phyloP scores from a whole-genome alignment of 2,888 invertebrate genomes.

The Oligia fasciuncula region DNA sequence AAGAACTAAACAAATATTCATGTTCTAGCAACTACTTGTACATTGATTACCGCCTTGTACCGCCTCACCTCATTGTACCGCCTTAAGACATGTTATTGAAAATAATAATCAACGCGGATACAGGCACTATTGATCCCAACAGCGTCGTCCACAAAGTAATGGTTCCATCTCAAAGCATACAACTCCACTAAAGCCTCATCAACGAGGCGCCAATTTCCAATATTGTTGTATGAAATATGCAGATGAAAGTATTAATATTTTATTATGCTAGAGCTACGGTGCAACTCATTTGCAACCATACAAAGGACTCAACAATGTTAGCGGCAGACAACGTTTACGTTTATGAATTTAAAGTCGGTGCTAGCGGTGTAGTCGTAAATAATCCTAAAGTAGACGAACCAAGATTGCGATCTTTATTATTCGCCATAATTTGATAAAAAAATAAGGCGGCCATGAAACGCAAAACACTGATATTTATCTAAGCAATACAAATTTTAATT shows the following conservation, averaged over 20 bases:
- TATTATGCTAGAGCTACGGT: slow-evolving; percentile 50
- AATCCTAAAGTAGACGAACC: slow-evolving; percentile 57
- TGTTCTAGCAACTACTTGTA: not conserved
- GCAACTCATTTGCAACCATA: slow-evolving; percentile 63
- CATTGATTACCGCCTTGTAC: not conserved
- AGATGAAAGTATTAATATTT: slow-evolving; percentile 61
- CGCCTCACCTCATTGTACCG: too few species aligned
- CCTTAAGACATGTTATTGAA: not conserved
- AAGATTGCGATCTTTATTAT: slow-evolving; percentile 59
- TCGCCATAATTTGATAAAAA: slow-evolving; percentile 54
- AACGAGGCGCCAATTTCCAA: slow-evolving; percentile 60
- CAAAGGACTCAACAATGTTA: slow-evolving; percentile 62
- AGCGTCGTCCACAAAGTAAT: slow-evolving; percentile 30
- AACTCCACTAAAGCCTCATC: slow-evolving; percentile 42
- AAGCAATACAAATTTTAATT: slow-evolving; percentile 25
- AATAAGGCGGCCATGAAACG: slow-evolving; percentile 37
- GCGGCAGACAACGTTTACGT: slow-evolving; percentile 43
- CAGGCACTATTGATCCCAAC: not conserved
- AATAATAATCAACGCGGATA: not conserved
- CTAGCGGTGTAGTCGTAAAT: slow-evolving; percentile 59
- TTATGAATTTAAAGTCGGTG: slow-evolving; percentile 52
- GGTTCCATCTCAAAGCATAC: slow-evolving; percentile 29
- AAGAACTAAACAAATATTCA: not conserved
- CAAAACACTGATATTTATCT: slow-evolving; percentile 45
- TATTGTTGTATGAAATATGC: slow-evolving; percentile 58